Percentiles rank a stretch among this genome's conserved stretches.
phyloP scores from a whole-genome alignment of 2,113 vertebrate species.

The Etia nguti region DNA sequence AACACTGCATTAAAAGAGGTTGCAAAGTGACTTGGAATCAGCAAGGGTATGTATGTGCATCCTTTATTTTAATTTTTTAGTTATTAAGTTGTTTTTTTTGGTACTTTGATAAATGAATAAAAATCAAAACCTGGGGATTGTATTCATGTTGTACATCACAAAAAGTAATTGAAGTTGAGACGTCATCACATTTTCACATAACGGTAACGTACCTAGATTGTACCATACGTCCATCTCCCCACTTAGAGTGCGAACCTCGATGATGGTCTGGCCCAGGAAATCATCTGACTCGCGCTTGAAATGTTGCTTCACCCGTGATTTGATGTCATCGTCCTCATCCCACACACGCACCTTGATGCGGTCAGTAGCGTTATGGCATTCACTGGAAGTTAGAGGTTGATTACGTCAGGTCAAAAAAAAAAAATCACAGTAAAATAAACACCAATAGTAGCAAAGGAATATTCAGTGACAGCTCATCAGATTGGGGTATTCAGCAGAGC shows the following conservation, averaged over 20 bases:
- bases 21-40: background rate
- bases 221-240: constrained; percentile 99
- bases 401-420: constrained; percentile 5
- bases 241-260: constrained; percentile 94
- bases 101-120: background rate
- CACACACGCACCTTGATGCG: constrained; percentile 97
- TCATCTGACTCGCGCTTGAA: constrained; percentile 98
- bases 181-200: background rate
- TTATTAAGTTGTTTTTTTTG: background rate
- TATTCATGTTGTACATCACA: background rate
- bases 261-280: constrained; percentile 95
- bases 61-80: background rate
- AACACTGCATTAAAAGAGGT: background rate
- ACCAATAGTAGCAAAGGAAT: background rate
- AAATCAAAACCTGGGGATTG: background rate
- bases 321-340: constrained; percentile 98
- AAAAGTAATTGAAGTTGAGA: background rate
- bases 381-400: constrained; percentile 68
- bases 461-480: constrained; percentile 16
- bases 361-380: constrained; percentile 97
- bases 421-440: background rate
- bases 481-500: background rate
- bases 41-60: background rate
- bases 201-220: constrained; percentile 83
- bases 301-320: constrained; percentile 96